phyloP scores from a whole-genome alignment of 2,113 vertebrate genomes.

The Antidorcas marsupialis region DNA sequence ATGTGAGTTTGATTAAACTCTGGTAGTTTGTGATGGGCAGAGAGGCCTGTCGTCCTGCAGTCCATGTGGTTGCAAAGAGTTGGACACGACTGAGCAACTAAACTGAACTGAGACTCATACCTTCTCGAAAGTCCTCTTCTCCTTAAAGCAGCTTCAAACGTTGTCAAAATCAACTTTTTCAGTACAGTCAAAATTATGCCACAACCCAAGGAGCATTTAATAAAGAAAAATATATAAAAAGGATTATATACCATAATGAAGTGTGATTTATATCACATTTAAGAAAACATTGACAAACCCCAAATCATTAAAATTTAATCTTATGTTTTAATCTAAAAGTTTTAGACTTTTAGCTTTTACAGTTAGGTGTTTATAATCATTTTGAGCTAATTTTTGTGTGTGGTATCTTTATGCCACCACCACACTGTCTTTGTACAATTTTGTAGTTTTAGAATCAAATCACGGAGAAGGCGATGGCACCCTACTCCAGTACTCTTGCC shows the following conservation, averaged over 20 bases:
- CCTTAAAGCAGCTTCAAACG: background rate
- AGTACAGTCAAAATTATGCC: background rate
- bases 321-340: background rate
- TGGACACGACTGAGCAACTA: accelerated
- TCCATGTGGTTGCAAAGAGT: background rate
- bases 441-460: background rate
- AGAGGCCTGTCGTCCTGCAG: background rate
- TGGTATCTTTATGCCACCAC: background rate
- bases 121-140: background rate
- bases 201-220: background rate
- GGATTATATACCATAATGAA: background rate
- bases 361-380: background rate
- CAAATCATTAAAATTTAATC: background rate
- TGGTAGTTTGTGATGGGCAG: background rate
- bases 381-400: background rate
- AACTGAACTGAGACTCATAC: background rate
- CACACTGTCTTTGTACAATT: background rate
- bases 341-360: background rate
- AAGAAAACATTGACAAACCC: background rate
- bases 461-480: background rate
- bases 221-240: background rate
- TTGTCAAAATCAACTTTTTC: background rate
- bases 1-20: background rate
- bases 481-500: no score
- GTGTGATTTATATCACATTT: background rate